Evolutionary conservation across 1,140 invertebrate species (phyloP).

Genomic region (Sycophaga agraensis): DNA sequence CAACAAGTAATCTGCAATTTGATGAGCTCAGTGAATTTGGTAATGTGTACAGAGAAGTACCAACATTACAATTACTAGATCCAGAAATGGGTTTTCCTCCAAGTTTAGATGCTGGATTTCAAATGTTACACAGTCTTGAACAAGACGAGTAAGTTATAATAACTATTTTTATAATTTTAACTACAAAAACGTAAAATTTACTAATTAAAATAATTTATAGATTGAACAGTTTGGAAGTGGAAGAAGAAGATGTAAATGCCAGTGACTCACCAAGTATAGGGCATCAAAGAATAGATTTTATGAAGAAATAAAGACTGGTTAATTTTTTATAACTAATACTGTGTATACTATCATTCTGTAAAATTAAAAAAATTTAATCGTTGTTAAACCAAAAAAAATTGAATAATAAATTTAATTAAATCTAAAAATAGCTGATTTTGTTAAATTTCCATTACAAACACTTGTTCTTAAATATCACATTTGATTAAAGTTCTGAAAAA

Average conservation of each 20-base stretch:
- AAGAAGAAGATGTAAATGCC: constrained; percentile 47
- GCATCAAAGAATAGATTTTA: constrained; percentile 31
- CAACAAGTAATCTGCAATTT: constrained; percentile 49
- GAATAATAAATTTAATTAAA: not conserved
- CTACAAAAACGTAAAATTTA: not conserved
- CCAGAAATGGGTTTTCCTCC: constrained; percentile 55
- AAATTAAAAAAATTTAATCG: not conserved
- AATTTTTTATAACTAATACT: no score
- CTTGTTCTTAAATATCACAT: no score
- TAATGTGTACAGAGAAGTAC: constrained; percentile 51
- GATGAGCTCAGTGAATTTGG: constrained; percentile 53
- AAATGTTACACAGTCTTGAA: constrained; percentile 59
- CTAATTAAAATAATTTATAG: constrained; percentile 26
- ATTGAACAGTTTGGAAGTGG: constrained; percentile 49
- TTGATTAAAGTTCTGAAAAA: no score
- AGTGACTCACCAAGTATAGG: constrained; percentile 41
- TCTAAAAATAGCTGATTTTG: no score
- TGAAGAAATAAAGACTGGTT: constrained; percentile 28
- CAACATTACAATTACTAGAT: constrained; percentile 55
- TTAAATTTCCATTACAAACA: no score
- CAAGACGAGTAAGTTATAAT: constrained; percentile 52
- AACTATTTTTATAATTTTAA: constrained; percentile 2
- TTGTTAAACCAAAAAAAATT: not conserved
- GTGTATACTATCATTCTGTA: not conserved
- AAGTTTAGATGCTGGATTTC: constrained; percentile 58